A percentile compares a stretch with the other conserved stretches of the same genome.
Conservation (phyloP, 2,113 vertebrate genomes). For the Melanostigma gelatinosum region DNA sequence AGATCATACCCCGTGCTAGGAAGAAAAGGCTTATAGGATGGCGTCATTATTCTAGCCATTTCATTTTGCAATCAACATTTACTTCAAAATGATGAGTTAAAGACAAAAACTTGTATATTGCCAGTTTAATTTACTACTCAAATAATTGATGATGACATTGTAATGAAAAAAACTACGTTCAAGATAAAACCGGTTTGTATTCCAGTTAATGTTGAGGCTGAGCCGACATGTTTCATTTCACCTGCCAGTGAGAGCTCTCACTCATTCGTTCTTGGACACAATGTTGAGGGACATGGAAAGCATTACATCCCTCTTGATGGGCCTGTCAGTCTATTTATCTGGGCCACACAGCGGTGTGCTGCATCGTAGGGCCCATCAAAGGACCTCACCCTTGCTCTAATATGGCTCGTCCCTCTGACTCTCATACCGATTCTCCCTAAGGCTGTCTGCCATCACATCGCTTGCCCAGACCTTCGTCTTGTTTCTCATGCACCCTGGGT, state of each 20-base stretch:
- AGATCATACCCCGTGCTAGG: background rate
- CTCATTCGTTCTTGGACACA: constrained; percentile 13
- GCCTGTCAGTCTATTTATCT: constrained; percentile 35
- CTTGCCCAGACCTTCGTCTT: background rate
- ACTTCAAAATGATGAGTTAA: background rate
- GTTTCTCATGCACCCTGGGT: constrained; percentile 3
- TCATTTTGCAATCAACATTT: background rate
- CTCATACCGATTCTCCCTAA: constrained; percentile 5
- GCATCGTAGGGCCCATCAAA: constrained; percentile 17
- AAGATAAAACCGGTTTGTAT: background rate
- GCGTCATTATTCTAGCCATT: background rate
- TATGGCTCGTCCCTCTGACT: constrained; percentile 1
- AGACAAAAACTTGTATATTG: background rate
- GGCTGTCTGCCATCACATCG: constrained; percentile 3
- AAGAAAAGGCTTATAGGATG: background rate
- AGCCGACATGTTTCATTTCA: background rate
- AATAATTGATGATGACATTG: background rate
- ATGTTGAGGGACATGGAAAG: constrained; percentile 17
- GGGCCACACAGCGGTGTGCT: constrained; percentile 25
- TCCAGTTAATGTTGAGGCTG: background rate
- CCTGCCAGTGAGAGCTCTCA: background rate
- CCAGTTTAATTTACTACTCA: background rate
- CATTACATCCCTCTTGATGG: constrained; percentile 34
- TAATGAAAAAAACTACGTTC: background rate
- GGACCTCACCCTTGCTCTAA: constrained; percentile 4